phyloP scores from a whole-genome alignment of 2,797 vertebrate genomes.

The Cichlasoma orientale region DNA sequence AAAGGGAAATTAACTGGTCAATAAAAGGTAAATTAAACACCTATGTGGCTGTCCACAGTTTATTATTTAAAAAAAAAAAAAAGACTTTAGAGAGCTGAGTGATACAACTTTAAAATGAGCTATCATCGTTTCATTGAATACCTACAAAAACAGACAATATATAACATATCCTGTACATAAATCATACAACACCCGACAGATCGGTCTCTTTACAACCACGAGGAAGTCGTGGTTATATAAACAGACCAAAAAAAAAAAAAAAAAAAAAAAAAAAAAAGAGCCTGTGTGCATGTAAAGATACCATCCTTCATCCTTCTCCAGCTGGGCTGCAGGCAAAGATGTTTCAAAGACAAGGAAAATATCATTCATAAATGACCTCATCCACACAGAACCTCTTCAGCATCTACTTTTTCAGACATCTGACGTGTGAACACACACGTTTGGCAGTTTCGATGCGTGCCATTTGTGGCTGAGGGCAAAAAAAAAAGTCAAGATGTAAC shows the following conservation, averaged over 20 bases:
- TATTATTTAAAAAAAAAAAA: slow-evolving; percentile 37
- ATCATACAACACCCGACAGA: slow-evolving; percentile 4
- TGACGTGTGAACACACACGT: not conserved
- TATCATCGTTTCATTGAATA: slow-evolving; percentile 34
- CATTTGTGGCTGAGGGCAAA: not conserved
- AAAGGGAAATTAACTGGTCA: not conserved
- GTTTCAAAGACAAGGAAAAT: not conserved
- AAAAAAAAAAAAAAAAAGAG: not conserved
- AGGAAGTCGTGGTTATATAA: too few species aligned
- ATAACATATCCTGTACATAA: slow-evolving; percentile 39
- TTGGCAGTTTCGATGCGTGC: not conserved
- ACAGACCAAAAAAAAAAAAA: too few species aligned
- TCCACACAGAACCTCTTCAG: not conserved
- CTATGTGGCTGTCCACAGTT: not conserved
- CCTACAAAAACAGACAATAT: slow-evolving; percentile 35
- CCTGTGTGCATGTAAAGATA: not conserved
- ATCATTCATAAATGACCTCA: not conserved
- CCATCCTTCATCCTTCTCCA: not conserved
- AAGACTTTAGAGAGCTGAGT: not conserved
- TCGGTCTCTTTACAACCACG: not conserved
- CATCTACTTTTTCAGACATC: not conserved
- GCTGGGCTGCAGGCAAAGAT: not conserved
- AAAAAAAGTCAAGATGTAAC: not conserved
- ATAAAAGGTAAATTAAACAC: not conserved
- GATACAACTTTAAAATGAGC: not conserved